Evolutionary conservation across 2,113 vertebrate species (phyloP).

Genomic region (Porphyrio hochstetteri): DNA sequence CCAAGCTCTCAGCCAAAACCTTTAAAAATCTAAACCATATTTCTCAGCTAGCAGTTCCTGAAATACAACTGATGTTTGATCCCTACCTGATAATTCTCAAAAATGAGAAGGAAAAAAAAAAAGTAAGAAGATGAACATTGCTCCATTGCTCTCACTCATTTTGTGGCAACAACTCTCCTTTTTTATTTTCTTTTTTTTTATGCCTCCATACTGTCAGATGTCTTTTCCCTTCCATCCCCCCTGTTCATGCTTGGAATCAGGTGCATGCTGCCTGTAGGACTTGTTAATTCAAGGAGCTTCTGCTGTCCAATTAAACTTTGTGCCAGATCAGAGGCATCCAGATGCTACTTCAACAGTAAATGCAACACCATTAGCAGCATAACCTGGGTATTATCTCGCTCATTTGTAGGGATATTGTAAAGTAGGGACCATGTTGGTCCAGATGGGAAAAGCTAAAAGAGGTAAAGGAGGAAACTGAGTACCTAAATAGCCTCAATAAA

Average conservation of each 20-base stretch:
- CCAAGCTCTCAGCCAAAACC: neutral
- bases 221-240: neutral
- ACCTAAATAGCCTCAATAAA: neutral
- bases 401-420: neutral
- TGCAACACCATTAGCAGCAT: neutral
- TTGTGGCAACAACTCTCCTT: neutral
- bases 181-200: neutral
- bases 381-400: neutral
- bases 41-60: neutral
- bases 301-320: conserved; percentile 30
- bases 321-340: conserved; percentile 13
- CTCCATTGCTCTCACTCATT: neutral
- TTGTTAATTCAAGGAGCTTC: conserved; percentile 10
- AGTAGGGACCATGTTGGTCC: neutral
- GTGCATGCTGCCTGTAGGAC: neutral
- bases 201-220: neutral
- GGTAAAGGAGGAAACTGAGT: neutral
- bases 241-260: neutral
- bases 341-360: neutral
- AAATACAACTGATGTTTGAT: neutral
- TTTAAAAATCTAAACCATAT: neutral
- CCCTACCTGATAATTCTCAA: neutral
- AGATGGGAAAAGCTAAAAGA: neutral
- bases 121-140: neutral
- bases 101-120: neutral